Conservation (phyloP, 1,140 invertebrate species). For the Caenorhabditis remanei region DNA sequence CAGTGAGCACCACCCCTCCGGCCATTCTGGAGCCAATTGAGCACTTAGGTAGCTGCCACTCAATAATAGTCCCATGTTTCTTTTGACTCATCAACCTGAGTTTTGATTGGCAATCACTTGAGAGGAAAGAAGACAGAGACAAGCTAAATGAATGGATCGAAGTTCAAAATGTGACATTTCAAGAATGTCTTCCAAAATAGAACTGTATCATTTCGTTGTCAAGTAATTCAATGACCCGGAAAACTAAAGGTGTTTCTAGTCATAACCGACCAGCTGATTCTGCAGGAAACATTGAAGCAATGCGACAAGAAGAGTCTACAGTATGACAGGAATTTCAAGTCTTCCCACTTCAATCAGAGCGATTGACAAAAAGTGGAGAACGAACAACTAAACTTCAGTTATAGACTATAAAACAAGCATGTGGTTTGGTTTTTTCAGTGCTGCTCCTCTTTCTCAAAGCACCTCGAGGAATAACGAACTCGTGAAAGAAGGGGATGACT, state of each 20-base stretch:
- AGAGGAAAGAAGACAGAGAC: neutral
- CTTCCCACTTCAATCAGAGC: neutral
- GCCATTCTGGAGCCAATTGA: neutral
- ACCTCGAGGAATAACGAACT: neutral
- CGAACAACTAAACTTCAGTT: constrained; percentile 6
- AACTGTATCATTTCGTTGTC: neutral
- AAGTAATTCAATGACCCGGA: neutral
- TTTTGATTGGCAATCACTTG: constrained; percentile 48
- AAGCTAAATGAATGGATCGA: neutral
- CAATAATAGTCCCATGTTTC: constrained; percentile 39
- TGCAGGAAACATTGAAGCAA: too few species aligned
- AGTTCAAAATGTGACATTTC: constrained; percentile 37
- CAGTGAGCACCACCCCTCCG: neutral
- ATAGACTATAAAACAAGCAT: constrained; percentile 24
- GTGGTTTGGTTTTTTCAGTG: neutral
- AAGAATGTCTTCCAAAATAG: neutral
- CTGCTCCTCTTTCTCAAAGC: neutral
- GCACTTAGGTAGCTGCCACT: neutral
- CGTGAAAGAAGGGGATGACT: neutral
- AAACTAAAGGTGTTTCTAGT: neutral
- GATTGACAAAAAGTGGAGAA: neutral
- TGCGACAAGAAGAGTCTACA: neutral
- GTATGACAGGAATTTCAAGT: neutral
- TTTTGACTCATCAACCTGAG: constrained; percentile 47
- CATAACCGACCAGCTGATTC: too few species aligned